Conservation (phyloP, 2,797 vertebrate species). For the Peromyscus nudipes region DNA sequence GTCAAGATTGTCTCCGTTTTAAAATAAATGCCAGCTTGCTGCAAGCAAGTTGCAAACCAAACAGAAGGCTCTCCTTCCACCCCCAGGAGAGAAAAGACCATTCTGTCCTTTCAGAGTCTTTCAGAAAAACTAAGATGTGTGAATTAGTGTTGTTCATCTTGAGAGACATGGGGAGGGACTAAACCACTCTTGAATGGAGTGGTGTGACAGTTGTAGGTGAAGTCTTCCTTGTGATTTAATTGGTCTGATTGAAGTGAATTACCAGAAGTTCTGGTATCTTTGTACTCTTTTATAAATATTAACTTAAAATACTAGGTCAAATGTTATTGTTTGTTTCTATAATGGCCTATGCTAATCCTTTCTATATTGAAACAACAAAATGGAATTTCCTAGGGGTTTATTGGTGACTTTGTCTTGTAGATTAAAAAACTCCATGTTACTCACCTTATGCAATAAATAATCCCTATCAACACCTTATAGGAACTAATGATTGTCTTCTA, state of each 20-base stretch:
- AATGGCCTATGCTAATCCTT: not conserved
- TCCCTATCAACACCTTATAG: not conserved
- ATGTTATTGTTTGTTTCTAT: not conserved
- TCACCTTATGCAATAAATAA: conserved; percentile 27
- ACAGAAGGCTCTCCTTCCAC: not conserved
- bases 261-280: conserved; percentile 8
- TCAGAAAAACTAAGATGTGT: not conserved
- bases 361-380: conserved; percentile 13
- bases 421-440: not conserved
- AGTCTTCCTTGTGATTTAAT: conserved; percentile 12
- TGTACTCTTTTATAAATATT: conserved; percentile 32
- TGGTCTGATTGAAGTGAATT: conserved; percentile 10
- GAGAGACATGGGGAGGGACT: not conserved
- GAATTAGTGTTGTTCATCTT: not conserved
- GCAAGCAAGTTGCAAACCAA: not conserved
- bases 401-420: not conserved
- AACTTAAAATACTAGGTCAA: conserved; percentile 14
- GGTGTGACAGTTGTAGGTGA: not conserved
- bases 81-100: not conserved
- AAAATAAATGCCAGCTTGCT: conserved; percentile 45
- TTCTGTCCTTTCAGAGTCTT: not conserved
- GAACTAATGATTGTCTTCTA: conserved; percentile 19
- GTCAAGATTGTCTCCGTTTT: not conserved
- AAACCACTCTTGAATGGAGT: not conserved
- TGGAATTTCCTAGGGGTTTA: not conserved